phyloP scores from a whole-genome alignment of 2,888 invertebrate species.

The Parnassius mnemosyne region DNA sequence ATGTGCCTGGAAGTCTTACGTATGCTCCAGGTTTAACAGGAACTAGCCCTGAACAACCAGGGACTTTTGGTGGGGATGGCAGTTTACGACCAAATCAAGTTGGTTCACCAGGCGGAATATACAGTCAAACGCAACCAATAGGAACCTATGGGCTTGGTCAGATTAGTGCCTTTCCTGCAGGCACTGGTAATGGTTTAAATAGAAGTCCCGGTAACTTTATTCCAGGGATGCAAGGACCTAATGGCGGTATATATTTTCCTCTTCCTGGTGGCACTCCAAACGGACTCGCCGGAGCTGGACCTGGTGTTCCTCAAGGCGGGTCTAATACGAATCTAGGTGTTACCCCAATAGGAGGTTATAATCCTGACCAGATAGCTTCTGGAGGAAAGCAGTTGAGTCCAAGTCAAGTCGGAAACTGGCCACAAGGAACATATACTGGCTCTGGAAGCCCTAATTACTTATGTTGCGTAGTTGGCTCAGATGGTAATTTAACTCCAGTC shows the following conservation, averaged over 20 bases:
- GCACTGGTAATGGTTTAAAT: not conserved
- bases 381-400: not conserved
- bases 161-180: slow-evolving; percentile 5
- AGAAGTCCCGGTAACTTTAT: slow-evolving; percentile 7
- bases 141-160: slow-evolving; percentile 13
- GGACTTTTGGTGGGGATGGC: not conserved
- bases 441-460: slow-evolving; percentile 21
- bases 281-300: not conserved
- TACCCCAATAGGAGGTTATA: slow-evolving; percentile 7
- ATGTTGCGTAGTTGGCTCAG: slow-evolving; percentile 20
- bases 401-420: slow-evolving; percentile 15
- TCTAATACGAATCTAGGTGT: slow-evolving; percentile 5
- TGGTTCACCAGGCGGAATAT: slow-evolving; percentile 6
- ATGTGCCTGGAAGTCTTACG: slow-evolving; percentile 15
- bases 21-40: slow-evolving; percentile 1
- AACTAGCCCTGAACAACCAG: not conserved
- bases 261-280: slow-evolving; percentile 7
- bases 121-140: slow-evolving; percentile 6
- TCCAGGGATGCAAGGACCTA: slow-evolving; percentile 3
- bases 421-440: slow-evolving; percentile 8
- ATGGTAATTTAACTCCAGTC: slow-evolving; percentile 18
- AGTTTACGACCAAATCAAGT: slow-evolving; percentile 3
- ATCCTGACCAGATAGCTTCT: slow-evolving; percentile 8
- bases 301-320: slow-evolving; percentile 5
- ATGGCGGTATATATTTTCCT: slow-evolving; percentile 7